Percentiles rank a stretch among this genome's conserved stretches.
Conservation (phyloP, 2,888 invertebrate genomes). For the Pilophorus perplexus region DNA sequence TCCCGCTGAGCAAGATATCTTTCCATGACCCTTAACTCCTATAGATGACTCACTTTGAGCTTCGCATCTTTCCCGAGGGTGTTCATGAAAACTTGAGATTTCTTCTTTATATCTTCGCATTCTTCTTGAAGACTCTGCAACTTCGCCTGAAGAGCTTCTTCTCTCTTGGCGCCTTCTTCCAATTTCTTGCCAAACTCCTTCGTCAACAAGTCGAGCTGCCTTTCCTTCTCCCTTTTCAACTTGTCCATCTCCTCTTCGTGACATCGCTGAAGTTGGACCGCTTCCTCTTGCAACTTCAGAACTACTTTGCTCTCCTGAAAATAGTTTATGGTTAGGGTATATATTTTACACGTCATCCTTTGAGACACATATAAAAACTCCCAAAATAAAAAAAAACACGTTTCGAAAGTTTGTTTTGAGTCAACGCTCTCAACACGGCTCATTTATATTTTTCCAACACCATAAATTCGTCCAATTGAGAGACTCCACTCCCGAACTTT, state of each 20-base stretch:
- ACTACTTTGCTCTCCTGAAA: slow-evolving; percentile 17
- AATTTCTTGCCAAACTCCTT: slow-evolving; percentile 11
- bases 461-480: too few relatives aligned
- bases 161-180: slow-evolving; percentile 21
- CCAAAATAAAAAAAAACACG: too few relatives aligned
- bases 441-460: too few relatives aligned
- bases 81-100: slow-evolving; percentile 30
- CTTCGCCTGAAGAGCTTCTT: slow-evolving; percentile 12
- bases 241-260: slow-evolving; percentile 52
- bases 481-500: too few relatives aligned
- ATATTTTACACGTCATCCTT: too few relatives aligned
- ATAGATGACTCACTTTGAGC: slow-evolving; percentile 34
- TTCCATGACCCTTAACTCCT: too few relatives aligned
- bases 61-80: slow-evolving; percentile 36
- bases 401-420: too few relatives aligned
- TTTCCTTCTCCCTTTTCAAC: slow-evolving; percentile 19
- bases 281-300: slow-evolving; percentile 38
- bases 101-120: slow-evolving; percentile 30
- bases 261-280: slow-evolving; percentile 51
- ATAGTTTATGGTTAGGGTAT: too few relatives aligned
- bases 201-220: slow-evolving; percentile 40
- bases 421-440: too few relatives aligned
- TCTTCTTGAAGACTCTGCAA: slow-evolving; percentile 32
- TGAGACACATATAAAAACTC: too few relatives aligned
- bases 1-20: too few relatives aligned